Percentiles rank a stretch among this genome's conserved stretches.
phyloP scores from a whole-genome alignment of 2,888 invertebrate species.

The Lacanobia wlatinum region DNA sequence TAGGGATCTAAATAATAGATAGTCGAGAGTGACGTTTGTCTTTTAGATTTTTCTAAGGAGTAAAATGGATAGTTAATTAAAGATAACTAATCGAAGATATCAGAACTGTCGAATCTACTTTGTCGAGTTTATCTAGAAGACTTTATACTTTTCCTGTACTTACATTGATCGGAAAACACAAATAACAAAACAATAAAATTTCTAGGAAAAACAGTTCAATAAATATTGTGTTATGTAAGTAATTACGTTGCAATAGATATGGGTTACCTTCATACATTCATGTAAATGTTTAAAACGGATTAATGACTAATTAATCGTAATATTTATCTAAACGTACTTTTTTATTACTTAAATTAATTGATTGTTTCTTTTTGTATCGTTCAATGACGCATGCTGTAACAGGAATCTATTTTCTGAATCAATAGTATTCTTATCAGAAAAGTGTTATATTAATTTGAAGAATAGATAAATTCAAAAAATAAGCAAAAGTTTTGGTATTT shows the following conservation, averaged over 20 bases:
- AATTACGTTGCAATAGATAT: conserved; percentile 16
- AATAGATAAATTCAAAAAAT: neutral
- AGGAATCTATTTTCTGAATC: neutral
- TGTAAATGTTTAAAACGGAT: conserved; percentile 3
- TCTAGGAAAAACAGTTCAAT: neutral
- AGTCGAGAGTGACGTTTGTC: neutral
- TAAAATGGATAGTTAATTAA: no score
- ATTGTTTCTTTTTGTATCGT: neutral
- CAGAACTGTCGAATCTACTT: no score
- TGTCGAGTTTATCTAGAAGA: neutral
- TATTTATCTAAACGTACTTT: conserved; percentile 12
- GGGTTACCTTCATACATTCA: neutral
- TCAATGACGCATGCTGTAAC: neutral
- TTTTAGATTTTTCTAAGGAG: neutral
- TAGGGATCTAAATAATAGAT: neutral
- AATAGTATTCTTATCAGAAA: neutral
- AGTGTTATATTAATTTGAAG: neutral
- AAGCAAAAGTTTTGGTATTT: no score
- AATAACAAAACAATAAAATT: neutral
- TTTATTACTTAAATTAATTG: neutral
- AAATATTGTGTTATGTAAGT: neutral
- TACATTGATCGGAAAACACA: neutral
- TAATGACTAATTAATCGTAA: conserved; percentile 25
- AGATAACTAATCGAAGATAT: no score
- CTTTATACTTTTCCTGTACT: neutral